Conservation (phyloP, 2,797 vertebrate species). For the Synaphobranchus kaupii region DNA sequence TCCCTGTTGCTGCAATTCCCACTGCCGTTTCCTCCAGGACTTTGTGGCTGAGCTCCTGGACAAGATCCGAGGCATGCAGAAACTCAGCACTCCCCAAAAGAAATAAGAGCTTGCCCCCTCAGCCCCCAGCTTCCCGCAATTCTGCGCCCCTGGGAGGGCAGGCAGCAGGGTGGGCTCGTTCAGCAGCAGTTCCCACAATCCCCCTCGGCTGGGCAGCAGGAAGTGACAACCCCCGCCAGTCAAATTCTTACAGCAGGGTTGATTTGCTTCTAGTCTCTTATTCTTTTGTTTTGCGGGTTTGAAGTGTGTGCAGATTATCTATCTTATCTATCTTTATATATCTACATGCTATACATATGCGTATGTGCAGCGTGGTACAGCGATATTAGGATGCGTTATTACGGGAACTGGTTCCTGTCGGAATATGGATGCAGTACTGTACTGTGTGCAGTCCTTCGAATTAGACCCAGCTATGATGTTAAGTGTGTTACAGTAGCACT, state of each 20-base stretch:
- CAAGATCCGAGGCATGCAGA: constrained; percentile 93
- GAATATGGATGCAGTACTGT: constrained; percentile 37
- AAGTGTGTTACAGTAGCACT: constrained; percentile 23
- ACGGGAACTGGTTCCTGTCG: constrained; percentile 62
- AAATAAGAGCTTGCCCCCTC: constrained; percentile 70
- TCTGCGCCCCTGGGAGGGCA: constrained; percentile 34
- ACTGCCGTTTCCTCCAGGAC: constrained; percentile 62
- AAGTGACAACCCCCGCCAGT: constrained; percentile 58
- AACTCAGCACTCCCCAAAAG: constrained; percentile 91
- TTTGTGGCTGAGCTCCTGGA: constrained; percentile 86
- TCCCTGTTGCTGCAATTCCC: constrained; percentile 29
- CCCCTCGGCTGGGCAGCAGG: constrained; percentile 26
- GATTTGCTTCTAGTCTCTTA: constrained; percentile 50
- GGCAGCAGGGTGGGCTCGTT: constrained; percentile 28
- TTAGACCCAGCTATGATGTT: constrained; percentile 35
- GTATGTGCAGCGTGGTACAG: constrained; percentile 54
- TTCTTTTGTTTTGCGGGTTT: constrained; percentile 48
- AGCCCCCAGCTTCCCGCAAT: constrained; percentile 16
- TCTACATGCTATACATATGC: constrained; percentile 59
- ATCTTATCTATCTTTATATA: constrained; percentile 53
- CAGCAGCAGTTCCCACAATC: constrained; percentile 18
- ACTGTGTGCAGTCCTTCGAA: constrained; percentile 29
- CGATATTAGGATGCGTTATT: constrained; percentile 39
- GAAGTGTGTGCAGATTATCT: constrained; percentile 40
- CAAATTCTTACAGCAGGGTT: constrained; percentile 62